These are phyloP conservation scores for Crypturellus undulatus DNA, from an alignment of 2,113 vertebrate genomes.

Conservation along the genomic window DNA sequence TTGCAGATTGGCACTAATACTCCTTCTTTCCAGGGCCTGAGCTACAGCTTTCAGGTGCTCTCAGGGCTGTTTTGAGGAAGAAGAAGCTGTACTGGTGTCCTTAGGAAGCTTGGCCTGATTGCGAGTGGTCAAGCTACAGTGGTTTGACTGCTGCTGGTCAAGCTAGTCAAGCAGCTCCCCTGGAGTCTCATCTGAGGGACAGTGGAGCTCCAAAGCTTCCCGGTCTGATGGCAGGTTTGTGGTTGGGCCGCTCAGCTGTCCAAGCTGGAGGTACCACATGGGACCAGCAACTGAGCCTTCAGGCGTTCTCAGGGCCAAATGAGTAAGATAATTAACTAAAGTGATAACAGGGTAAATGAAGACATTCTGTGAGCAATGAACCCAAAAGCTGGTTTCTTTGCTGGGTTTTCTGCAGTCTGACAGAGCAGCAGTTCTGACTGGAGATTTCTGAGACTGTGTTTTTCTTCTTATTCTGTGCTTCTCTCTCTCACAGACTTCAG, in stretches of 20 bases:
- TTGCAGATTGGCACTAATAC: background rate
- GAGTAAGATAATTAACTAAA: background rate
- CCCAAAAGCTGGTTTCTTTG: background rate
- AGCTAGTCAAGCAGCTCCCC: accelerated
- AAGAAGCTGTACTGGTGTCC: background rate
- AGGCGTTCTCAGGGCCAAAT: background rate
- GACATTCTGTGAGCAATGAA: background rate
- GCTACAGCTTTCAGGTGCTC: background rate
- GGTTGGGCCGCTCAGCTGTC: background rate
- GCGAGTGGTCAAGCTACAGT: too few species aligned
- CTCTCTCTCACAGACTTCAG: background rate
- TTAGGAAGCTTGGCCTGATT: accelerated
- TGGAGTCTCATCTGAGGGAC: background rate
- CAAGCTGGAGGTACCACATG: background rate
- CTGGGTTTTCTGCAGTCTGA: background rate
- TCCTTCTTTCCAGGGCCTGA: background rate
- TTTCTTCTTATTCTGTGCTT: constrained; percentile 15
- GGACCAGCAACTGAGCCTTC: background rate
- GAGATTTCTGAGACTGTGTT: constrained; percentile 13
- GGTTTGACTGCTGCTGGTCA: too few species aligned
- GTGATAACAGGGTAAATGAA: background rate
- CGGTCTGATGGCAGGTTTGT: background rate
- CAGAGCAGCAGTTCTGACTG: background rate
- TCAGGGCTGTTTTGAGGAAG: background rate
- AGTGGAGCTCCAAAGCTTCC: background rate